Evolutionary conservation across 2,797 vertebrate genomes (phyloP).

Genomic region (Ataeniobius toweri): DNA sequence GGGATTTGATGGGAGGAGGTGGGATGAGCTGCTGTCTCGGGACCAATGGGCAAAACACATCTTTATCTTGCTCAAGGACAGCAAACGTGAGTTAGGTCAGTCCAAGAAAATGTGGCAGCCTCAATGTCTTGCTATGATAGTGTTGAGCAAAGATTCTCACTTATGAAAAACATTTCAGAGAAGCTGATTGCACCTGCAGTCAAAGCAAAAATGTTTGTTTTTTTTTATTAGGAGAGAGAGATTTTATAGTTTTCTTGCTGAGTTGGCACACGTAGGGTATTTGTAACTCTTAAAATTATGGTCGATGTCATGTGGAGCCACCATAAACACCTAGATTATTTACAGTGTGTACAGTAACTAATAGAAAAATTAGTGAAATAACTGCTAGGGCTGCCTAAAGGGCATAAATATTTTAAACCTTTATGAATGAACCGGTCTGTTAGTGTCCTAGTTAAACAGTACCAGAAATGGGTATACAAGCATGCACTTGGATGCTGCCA

Average conservation of each 20-base stretch:
- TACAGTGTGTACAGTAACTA: conserved; percentile 1
- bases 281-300: conserved; percentile 26
- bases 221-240: conserved; percentile 18
- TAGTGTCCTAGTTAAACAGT: conserved; percentile 70
- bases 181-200: conserved; percentile 55
- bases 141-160: conserved; percentile 49
- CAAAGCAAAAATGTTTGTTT: conserved; percentile 55
- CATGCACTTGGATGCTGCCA: conserved; percentile 37
- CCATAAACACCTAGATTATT: conserved; percentile 7
- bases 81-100: conserved; percentile 45
- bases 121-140: conserved; percentile 57
- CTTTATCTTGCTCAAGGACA: conserved; percentile 65
- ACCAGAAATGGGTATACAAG: conserved; percentile 52
- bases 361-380: conserved; percentile 20
- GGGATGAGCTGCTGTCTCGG: conserved; percentile 32
- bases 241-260: conserved; percentile 36
- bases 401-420: conserved; percentile 12
- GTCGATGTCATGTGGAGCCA: conserved; percentile 16
- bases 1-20: conserved; percentile 35
- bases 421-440: conserved; percentile 55
- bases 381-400: background rate
- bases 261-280: conserved; percentile 37
- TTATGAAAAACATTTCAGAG: conserved; percentile 65
- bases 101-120: conserved; percentile 38
- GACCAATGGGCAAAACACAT: conserved; percentile 46